Evolutionary conservation across 2,113 vertebrate species (phyloP).

Genomic region (Hypanus sabinus): DNA sequence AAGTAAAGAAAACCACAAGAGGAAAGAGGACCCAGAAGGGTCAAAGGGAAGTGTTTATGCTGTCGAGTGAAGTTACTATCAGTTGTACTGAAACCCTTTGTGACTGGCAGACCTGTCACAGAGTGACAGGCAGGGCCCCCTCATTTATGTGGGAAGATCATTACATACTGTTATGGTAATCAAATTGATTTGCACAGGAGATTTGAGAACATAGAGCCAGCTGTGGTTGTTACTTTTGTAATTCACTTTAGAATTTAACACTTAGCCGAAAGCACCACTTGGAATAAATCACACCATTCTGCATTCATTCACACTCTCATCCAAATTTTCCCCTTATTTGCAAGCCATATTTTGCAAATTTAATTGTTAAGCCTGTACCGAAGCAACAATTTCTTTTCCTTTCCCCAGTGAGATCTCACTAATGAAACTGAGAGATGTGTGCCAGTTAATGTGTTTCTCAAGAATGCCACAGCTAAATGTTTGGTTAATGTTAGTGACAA

Average conservation of each 20-base stretch:
- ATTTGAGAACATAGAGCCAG: slow-evolving; percentile 39
- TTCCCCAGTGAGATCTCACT: not conserved
- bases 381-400: slow-evolving; percentile 34
- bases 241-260: slow-evolving; percentile 14
- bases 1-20: not conserved
- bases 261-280: not conserved
- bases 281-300: not conserved
- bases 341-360: slow-evolving; percentile 53
- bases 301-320: not conserved
- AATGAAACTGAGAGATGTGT: not conserved
- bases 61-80: slow-evolving; percentile 37
- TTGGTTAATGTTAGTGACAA: not conserved
- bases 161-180: slow-evolving; percentile 36
- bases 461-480: not conserved
- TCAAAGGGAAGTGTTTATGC: slow-evolving; percentile 21
- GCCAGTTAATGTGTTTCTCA: not conserved
- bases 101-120: slow-evolving; percentile 18
- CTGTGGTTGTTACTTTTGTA: slow-evolving; percentile 27
- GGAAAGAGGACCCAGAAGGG: not conserved
- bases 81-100: not conserved
- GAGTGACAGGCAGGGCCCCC: slow-evolving; percentile 3
- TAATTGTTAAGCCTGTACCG: slow-evolving; percentile 45
- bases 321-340: slow-evolving; percentile 44
- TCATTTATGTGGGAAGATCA: not conserved
- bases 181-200: slow-evolving; percentile 37